Conservation (phyloP, 2,888 invertebrate genomes). For the Phragmatobia fuliginosa region DNA sequence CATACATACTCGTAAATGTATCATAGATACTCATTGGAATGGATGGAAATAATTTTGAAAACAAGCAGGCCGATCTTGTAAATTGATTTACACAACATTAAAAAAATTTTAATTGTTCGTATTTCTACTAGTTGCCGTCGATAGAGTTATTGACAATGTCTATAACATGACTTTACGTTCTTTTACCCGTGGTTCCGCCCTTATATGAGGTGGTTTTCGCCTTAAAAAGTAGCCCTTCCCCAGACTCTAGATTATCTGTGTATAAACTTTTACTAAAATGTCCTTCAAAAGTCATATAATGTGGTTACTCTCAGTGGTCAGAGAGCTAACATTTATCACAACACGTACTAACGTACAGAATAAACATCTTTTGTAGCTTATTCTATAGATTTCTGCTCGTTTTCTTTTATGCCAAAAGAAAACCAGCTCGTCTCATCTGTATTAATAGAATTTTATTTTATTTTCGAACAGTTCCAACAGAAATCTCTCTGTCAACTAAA, state of each 20-base stretch:
- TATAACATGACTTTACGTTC: too few species aligned
- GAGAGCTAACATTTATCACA: constrained; percentile 43
- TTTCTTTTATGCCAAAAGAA: too few species aligned
- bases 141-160: not conserved
- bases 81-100: too few species aligned
- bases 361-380: constrained; percentile 39
- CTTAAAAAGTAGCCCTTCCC: too few species aligned
- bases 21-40: not conserved
- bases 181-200: too few species aligned
- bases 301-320: constrained; percentile 22
- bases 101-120: too few species aligned
- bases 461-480: not conserved
- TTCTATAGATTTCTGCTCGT: constrained; percentile 21
- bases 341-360: constrained; percentile 45
- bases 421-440: not conserved
- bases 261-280: not conserved
- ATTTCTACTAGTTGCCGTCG: too few species aligned
- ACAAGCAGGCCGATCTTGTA: too few species aligned
- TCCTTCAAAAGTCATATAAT: constrained; percentile 11
- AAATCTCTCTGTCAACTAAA: too few species aligned
- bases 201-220: too few species aligned
- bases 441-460: not conserved
- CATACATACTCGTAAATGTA: not conserved
- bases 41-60: not conserved
- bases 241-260: too few species aligned